Base-by-base conservation (phyloP, 2,113 vertebrate genomes). In the Crotalus horridus region DNA sequence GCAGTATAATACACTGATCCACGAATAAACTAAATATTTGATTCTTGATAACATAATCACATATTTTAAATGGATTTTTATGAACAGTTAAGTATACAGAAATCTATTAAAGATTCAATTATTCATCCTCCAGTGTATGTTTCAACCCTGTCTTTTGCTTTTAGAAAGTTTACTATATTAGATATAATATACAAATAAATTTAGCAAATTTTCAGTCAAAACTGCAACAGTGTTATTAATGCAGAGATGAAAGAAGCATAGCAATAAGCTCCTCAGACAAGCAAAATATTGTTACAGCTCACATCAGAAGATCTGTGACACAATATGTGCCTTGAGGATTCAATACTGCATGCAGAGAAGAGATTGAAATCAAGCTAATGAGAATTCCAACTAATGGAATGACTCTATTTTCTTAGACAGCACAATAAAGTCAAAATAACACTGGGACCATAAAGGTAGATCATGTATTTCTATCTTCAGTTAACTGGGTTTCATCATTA, bases 151-250 rank as follows among this genome's bases (percentile, higher is more conserved):
- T 51, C 24, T 74, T 2, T n/a, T 1, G 29, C 81, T 39, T 87
- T 85, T 64, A 94, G 93, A 87, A 90, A 85, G 88, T 2, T 1
- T 90, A 23, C 0, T 43, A 20, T 69, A 3, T 0, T 89, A 55
- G 21, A 24, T 85, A 43, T 94, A 94, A 56, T 3, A 87, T 81
- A 93, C 46, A 92, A 11, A 91, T 24, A 1, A 93, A 93, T 93
- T 81, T 91, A 51, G 61, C 91, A 89, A 1, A 94, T 7, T 88
- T 89, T 89, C 90, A 59, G 58, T 2, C 46, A 92, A 90, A 46
- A 86, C 2, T 17, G 54, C 85, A 43, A 24, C 26, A 86, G 29
- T 13, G 0, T 91, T 51, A 88, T 61, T 69, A 64, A 13, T 48
- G 23, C 6, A 90, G 4, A 3, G 91, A 56, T 92, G 85, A 15